phyloP scores from a whole-genome alignment of 2,888 invertebrate genomes.

The Agonum fuliginosum region DNA sequence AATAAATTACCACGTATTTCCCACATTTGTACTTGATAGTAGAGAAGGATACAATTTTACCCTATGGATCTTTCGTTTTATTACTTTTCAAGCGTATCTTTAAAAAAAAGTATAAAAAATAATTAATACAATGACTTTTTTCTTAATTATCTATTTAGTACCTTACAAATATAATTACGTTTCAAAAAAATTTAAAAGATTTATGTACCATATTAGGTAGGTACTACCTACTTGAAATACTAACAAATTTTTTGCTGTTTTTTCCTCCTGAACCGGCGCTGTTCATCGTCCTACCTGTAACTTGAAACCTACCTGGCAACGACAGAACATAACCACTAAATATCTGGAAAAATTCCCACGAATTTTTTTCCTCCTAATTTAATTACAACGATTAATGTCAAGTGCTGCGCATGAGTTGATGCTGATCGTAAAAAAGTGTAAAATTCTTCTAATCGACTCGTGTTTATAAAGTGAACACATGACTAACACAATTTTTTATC shows the following conservation, averaged over 20 bases:
- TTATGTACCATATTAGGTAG: too few relatives aligned
- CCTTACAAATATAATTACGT: too few relatives aligned
- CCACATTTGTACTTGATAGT: too few relatives aligned
- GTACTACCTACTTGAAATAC: too few relatives aligned
- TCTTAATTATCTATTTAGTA: too few relatives aligned
- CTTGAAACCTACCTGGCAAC: constrained; percentile 1
- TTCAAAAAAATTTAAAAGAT: not conserved
- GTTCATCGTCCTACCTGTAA: constrained; percentile 2
- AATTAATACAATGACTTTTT: too few relatives aligned
- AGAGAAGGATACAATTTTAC: too few relatives aligned
- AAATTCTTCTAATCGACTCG: constrained; percentile 29
- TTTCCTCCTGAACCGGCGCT: not conserved
- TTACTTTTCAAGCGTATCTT: too few relatives aligned
- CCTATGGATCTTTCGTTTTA: too few relatives aligned
- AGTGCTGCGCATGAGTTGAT: constrained; percentile 11
- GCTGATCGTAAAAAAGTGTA: constrained; percentile 37
- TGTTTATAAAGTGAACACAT: constrained; percentile 28
- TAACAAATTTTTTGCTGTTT: not conserved
- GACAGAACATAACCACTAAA: constrained; percentile 10
- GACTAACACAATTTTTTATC: not conserved
- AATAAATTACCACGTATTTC: too few relatives aligned
- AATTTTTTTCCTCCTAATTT: constrained; percentile 44
- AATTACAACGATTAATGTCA: constrained; percentile 57
- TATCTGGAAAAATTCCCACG: constrained; percentile 39
- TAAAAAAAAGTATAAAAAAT: too few relatives aligned